These are phyloP conservation scores for Drosophila bipectinata DNA, from an alignment of 1,140 invertebrate genomes.

Conservation along the genomic window DNA sequence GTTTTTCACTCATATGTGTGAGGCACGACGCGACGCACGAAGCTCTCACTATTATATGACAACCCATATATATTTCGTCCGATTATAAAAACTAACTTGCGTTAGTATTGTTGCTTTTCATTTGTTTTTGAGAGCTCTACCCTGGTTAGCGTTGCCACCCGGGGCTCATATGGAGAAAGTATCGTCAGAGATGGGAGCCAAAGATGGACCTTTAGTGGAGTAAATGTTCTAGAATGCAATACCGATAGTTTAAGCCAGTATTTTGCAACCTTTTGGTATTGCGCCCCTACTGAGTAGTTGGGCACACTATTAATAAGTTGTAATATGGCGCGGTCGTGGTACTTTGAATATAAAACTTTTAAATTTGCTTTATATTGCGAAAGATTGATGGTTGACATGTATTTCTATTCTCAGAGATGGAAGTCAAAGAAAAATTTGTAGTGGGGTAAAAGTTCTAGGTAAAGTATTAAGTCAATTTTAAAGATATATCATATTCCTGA, in stretches of 20 bases:
- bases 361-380: too few relatives aligned
- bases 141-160: not conserved
- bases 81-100: slow-evolving; percentile 44
- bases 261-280: too few relatives aligned
- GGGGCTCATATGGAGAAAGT: not conserved
- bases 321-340: too few relatives aligned
- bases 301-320: too few relatives aligned
- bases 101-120: slow-evolving; percentile 62
- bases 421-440: not conserved
- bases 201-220: not conserved
- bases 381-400: too few relatives aligned
- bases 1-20: slow-evolving; percentile 60
- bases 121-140: slow-evolving; percentile 68
- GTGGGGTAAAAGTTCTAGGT: not conserved
- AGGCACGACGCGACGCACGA: slow-evolving; percentile 21
- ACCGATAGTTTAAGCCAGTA: too few relatives aligned
- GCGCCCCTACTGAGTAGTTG: too few relatives aligned
- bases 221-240: not conserved
- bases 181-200: not conserved
- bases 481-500: too few relatives aligned
- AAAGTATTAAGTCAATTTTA: not conserved
- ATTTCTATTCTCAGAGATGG: not conserved
- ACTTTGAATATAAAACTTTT: too few relatives aligned
- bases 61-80: slow-evolving; percentile 26
- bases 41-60: slow-evolving; percentile 27